phyloP scores from a whole-genome alignment of 2,113 vertebrate genomes.

The Sturnira hondurensis region DNA sequence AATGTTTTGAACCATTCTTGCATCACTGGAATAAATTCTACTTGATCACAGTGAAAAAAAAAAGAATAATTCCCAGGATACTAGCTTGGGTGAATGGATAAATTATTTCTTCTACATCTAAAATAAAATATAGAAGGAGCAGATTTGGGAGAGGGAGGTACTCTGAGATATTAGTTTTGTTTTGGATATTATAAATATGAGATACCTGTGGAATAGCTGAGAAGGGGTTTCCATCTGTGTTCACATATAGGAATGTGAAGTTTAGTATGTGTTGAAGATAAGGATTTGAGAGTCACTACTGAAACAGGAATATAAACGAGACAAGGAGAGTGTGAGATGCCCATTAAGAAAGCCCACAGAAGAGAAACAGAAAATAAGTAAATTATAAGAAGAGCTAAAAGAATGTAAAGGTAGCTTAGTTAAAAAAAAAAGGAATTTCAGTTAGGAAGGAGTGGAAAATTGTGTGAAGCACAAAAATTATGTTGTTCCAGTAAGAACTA shows the following conservation, averaged over 20 bases:
- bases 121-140: background rate
- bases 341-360: background rate
- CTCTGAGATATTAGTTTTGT: background rate
- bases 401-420: background rate
- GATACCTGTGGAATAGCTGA: background rate
- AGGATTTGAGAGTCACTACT: background rate
- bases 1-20: background rate
- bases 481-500: background rate
- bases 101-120: constrained; percentile 22
- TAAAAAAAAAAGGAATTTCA: constrained; percentile 4
- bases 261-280: constrained; percentile 18
- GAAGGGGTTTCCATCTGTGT: constrained; percentile 1
- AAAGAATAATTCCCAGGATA: constrained; percentile 21
- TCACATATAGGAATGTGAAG: background rate
- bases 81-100: constrained; percentile 4
- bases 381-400: background rate
- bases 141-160: background rate
- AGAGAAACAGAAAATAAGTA: background rate
- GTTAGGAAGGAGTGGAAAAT: background rate
- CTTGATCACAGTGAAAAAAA: background rate
- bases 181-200: constrained; percentile 24
- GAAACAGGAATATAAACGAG: constrained; percentile 10
- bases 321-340: background rate
- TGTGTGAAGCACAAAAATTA: background rate
- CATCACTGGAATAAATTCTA: background rate